These are phyloP conservation scores for Eilema depressum DNA, from an alignment of 2,888 invertebrate genomes.

Conservation along the genomic window DNA sequence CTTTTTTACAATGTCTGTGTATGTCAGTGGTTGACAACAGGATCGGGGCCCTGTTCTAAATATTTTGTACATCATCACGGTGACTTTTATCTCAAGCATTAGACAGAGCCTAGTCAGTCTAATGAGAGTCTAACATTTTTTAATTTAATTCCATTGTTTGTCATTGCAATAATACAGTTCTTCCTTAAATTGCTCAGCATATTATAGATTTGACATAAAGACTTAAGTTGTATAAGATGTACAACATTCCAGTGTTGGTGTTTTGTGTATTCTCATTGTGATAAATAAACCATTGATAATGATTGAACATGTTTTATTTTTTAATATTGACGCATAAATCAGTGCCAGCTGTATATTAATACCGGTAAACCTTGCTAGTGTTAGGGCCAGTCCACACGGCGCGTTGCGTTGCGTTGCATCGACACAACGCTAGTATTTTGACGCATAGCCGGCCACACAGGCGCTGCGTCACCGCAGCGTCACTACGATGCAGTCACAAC, in stretches of 20 bases:
- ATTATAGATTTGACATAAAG: constrained; percentile 34
- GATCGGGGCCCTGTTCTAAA: no score
- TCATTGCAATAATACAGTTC: constrained; percentile 9
- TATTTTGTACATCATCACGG: not conserved
- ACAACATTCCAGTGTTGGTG: constrained; percentile 65
- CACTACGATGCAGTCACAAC: no score
- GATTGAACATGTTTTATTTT: constrained; percentile 25
- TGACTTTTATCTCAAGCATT: not conserved
- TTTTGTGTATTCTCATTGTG: constrained; percentile 64
- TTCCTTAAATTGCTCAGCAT: constrained; percentile 54
- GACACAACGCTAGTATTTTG: no score
- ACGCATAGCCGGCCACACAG: no score
- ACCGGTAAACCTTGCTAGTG: no score
- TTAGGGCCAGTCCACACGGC: no score
- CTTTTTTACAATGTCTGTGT: no score
- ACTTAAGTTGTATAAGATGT: constrained; percentile 51
- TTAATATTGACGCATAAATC: not conserved
- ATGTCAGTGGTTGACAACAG: no score
- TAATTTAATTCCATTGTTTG: not conserved
- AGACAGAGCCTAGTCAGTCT: not conserved
- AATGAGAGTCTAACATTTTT: not conserved
- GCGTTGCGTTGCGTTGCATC: no score
- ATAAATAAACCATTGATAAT: constrained; percentile 81
- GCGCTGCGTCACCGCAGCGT: no score
- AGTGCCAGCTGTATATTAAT: no score